These are phyloP conservation scores for Spinibarbus caldwelli DNA, from an alignment of 2,797 vertebrate species.

Conservation along the genomic window DNA sequence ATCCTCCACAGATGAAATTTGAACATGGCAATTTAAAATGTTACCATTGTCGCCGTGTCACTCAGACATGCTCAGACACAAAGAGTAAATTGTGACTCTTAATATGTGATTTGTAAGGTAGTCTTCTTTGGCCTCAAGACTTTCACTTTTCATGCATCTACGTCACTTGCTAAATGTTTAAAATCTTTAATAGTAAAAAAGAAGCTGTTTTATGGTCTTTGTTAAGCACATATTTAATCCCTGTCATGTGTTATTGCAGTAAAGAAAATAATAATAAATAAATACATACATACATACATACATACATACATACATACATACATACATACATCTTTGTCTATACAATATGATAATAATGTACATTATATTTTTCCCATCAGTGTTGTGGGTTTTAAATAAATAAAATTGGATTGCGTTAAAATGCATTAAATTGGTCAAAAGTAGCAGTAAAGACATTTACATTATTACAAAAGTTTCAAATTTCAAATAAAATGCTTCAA, in stretches of 20 bases:
- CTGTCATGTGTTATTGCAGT: background rate
- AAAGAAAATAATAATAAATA: background rate
- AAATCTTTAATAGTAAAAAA: background rate
- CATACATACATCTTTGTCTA: background rate
- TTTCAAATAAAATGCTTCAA: no score
- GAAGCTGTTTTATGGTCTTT: background rate
- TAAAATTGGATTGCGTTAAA: background rate
- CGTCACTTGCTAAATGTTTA: background rate
- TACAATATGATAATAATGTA: background rate
- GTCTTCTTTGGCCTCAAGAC: background rate
- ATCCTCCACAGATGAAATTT: background rate
- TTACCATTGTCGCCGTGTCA: background rate
- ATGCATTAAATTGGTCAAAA: background rate
- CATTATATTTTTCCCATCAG: background rate
- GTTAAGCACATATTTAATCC: background rate
- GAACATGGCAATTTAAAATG: background rate
- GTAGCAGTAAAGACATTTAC: background rate
- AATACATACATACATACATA: background rate
- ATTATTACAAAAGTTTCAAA: no score
- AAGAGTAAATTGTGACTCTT: background rate
- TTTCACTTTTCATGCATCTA: background rate
- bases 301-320: no score
- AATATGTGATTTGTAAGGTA: background rate
- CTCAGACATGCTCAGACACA: background rate
- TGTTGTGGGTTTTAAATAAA: background rate